A percentile compares a stretch with the other conserved stretches of the same genome.
These are phyloP conservation scores for Drosophila orena DNA, from an alignment of 1,140 invertebrate species.

Conservation along the genomic window DNA sequence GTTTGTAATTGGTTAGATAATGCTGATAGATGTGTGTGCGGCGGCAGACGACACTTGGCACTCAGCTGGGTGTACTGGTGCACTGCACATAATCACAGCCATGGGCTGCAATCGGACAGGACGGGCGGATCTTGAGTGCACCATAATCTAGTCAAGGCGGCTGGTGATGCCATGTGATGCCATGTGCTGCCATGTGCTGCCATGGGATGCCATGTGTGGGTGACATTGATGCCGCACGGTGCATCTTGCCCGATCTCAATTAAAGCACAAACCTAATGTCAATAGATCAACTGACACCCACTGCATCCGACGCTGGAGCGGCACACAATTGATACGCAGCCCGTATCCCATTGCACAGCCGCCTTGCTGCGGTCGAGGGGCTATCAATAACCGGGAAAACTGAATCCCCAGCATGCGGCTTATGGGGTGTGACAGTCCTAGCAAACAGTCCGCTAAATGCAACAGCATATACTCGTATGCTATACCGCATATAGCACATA, in stretches of 20 bases:
- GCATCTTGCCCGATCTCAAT: conserved; percentile 56
- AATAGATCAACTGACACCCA: conserved; percentile 71
- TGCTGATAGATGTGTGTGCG: conserved; percentile 78
- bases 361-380: conserved; percentile 53
- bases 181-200: background rate
- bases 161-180: background rate
- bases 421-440: conserved; percentile 26
- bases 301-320: background rate
- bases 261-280: conserved; percentile 67
- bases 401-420: conserved; percentile 74
- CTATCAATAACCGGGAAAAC: conserved; percentile 74
- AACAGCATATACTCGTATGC: background rate
- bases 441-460: background rate
- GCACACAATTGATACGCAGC: conserved; percentile 60
- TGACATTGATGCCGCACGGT: conserved; percentile 39
- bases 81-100: conserved; percentile 46
- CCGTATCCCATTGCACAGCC: conserved; percentile 21
- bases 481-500: background rate
- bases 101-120: background rate
- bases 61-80: conserved; percentile 71
- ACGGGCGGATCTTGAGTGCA: conserved; percentile 30
- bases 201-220: background rate
- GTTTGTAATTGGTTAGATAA: conserved; percentile 84
- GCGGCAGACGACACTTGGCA: conserved; percentile 38
- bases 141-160: conserved; percentile 28